Base-by-base conservation (phyloP, 2,113 vertebrate genomes). In the Daphoenositta chrysoptera region DNA sequence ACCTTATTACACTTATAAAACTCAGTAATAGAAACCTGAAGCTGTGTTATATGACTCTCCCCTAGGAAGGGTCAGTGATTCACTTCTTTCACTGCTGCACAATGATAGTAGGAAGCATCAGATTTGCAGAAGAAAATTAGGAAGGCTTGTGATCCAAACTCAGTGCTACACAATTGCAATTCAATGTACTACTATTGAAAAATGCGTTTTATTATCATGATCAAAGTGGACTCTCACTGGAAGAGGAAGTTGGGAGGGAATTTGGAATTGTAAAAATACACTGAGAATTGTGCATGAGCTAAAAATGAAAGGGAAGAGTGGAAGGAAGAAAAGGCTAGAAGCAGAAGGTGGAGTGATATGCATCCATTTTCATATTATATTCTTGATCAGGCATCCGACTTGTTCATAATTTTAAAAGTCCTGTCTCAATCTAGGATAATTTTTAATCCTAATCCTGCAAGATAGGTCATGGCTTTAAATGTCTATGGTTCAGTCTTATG, bases 1-100 rank as follows among this genome's bases (percentile, higher is more conserved):
- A 94, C 27, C 24, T 97, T 97, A 95, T 97, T 87, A 48, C 91
- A 88, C 87, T 96, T 96, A 86, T 96, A 97, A 98, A 97, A 94
- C 23, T 33, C 91, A 93, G 87, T 86, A 96, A 97, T 40, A 80
- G 96, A 96, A 98, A 98, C 66, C 15, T 60, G 85, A 92, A 93
- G 87, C 89, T 93, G 58, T 95, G 94, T 87, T 97, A 87, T 81
- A 86, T 86, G 94, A 97, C 93, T 73, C 83, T 97, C 91, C 69
- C 73, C 61, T 87, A 93, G 94, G 93, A 96, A 97, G 71, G 75
- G 87, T 96, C 92, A 77, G 31, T 22, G 71, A 91, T 77, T 83
- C 61, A 63, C 40, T 64, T 94, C 65, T 57, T 70, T 90, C 1
- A 0, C 30, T 54, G 76, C 53, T 42, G 11, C 35, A 76, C 39